Evolutionary conservation across 2,888 invertebrate species (phyloP).

Genomic region (Sepioteuthis lessoniana): DNA sequence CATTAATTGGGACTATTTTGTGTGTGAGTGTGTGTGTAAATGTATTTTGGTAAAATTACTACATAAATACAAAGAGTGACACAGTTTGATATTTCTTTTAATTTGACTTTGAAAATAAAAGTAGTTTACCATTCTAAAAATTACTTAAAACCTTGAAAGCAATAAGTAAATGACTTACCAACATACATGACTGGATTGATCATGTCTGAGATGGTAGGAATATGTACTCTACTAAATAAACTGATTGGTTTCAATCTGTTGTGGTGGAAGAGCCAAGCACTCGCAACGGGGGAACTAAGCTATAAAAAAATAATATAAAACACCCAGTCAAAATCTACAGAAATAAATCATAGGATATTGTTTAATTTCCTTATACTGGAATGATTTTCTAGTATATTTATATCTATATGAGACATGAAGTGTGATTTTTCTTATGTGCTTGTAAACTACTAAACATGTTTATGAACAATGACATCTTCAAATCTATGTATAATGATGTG

Average conservation of each 20-base stretch:
- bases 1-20: too few relatives aligned
- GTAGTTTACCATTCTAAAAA: background rate
- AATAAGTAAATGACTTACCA: constrained; percentile 60
- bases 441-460: too few relatives aligned
- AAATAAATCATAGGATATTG: background rate
- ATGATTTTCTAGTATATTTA: background rate
- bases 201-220: constrained; percentile 64
- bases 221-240: constrained; percentile 70
- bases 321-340: background rate
- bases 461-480: too few relatives aligned
- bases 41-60: too few relatives aligned
- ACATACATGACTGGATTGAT: constrained; percentile 69
- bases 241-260: constrained; percentile 79
- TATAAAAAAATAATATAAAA: constrained; percentile 70
- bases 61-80: too few relatives aligned
- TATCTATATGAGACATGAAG: background rate
- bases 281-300: constrained; percentile 89
- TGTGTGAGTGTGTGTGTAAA: too few relatives aligned
- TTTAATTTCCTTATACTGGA: background rate
- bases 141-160: background rate
- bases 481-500: too few relatives aligned
- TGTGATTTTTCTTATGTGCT: too few relatives aligned
- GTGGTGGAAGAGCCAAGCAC: constrained; percentile 87
- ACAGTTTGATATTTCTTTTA: too few relatives aligned
- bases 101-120: background rate